Conservation (phyloP, 2,797 vertebrate genomes). For the Coendou prehensilis region DNA sequence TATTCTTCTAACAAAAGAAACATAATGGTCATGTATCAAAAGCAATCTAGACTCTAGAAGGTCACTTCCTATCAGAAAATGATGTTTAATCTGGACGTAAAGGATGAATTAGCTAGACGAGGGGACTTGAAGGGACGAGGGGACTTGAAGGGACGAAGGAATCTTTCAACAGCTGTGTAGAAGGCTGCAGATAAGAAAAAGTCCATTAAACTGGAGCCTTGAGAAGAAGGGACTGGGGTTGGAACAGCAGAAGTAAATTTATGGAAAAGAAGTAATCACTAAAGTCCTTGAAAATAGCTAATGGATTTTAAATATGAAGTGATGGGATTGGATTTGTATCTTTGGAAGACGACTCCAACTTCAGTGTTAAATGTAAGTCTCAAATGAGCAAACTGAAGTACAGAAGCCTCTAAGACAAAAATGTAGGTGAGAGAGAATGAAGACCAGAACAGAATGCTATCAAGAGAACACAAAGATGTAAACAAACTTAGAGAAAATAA, state of each 20-base stretch:
- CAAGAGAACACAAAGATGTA: not conserved
- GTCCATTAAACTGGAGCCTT: not conserved
- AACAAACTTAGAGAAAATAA: not conserved
- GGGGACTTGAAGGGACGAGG: not conserved
- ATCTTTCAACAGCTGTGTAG: not conserved
- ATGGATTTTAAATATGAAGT: slow-evolving; percentile 31
- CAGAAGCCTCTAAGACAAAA: not conserved
- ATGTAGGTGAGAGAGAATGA: not conserved
- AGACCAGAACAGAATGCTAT: not conserved
- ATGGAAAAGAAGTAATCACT: not conserved
- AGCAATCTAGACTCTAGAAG: slow-evolving; percentile 1
- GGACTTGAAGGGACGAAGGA: not conserved
- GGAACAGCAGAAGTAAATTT: not conserved
- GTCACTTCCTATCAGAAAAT: not conserved
- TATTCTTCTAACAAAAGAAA: slow-evolving; percentile 43
- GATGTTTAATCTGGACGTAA: slow-evolving; percentile 3
- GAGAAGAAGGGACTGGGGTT: not conserved
- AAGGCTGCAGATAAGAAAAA: not conserved
- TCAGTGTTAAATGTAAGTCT: not conserved
- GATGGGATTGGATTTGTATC: not conserved
- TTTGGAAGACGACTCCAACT: slow-evolving; percentile 40
- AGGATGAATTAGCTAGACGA: not conserved
- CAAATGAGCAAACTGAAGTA: not conserved
- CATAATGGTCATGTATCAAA: not conserved
- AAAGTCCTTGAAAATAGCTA: not conserved